Base-by-base conservation (phyloP, 2,888 invertebrate species). In the Alviniconcha strummeri region DNA sequence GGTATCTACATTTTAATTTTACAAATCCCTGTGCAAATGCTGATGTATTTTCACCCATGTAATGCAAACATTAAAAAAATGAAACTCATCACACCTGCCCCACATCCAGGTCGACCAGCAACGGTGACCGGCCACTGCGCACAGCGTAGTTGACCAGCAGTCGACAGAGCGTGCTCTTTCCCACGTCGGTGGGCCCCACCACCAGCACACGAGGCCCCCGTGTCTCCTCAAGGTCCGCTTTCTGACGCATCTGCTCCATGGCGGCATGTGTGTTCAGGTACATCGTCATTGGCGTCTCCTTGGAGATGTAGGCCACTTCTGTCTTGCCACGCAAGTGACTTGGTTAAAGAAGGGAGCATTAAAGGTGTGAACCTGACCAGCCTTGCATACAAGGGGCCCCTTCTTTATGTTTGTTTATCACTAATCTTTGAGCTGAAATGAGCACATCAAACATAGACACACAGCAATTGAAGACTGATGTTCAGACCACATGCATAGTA, bases 191-290 rank as follows among this genome's bases (percentile, higher is more conserved):
- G 0, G 99, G 99, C 0, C 99, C 99, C 0, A 97, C 98, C 0
- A 99, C 94, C 96, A 99, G 96, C 0, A 96, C 90, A 93, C 93
- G 87, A 15, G 94, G 93, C 56, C 93, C 94, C 82, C 92, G 82
- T 15, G 90, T 87, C 88, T 88, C 95, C 89, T 94, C 93, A 64
- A 96, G 96, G 89, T 97, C 98, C 0, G 98, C 97, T 60, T 96
- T 96, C 72, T 96, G 95, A 86, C 99, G 95, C 94, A 98, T 95
- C 89, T 97, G 96, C 92, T 99, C 99, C 87, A 99, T 94, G 0
- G 98, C 98, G 13, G 97, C 97, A 93, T 99, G 99, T 36, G 97
- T 97, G 94, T 99, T 99, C 5, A 98, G 95, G 93, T 99, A 99
- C 88, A 98, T 96, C 11, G 96, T 96, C 98, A 98, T 99, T 0